Evolutionary conservation across 2,113 vertebrate genomes (phyloP).

Genomic region (Myotis brandtii): DNA sequence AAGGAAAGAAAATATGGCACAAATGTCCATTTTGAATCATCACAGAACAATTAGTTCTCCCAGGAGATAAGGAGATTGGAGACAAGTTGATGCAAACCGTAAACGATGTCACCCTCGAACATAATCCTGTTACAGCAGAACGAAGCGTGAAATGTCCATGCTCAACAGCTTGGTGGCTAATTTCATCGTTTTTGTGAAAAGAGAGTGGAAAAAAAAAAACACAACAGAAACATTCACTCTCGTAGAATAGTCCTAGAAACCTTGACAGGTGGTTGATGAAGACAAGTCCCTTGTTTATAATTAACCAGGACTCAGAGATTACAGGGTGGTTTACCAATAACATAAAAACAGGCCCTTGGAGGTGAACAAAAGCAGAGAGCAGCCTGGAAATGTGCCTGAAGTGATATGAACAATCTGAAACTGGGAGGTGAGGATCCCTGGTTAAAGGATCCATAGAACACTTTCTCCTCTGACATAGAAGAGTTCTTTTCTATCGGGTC

Average conservation of each 20-base stretch:
- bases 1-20: not conserved
- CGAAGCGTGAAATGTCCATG: not conserved
- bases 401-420: not conserved
- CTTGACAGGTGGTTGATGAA: constrained; percentile 55
- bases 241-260: constrained; percentile 48
- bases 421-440: not conserved
- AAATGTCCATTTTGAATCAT: constrained; percentile 68
- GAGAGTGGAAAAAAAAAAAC: not conserved
- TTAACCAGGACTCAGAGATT: constrained; percentile 60
- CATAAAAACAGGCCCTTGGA: not conserved
- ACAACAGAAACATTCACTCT: constrained; percentile 10
- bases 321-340: constrained; percentile 53
- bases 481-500: not conserved
- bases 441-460: not conserved
- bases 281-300: constrained; percentile 59
- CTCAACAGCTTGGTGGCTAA: constrained; percentile 65
- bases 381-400: not conserved
- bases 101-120: constrained; percentile 11
- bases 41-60: constrained; percentile 58
- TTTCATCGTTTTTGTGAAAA: constrained; percentile 63
- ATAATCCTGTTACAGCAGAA: constrained; percentile 18
- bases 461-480: not conserved
- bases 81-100: constrained; percentile 42
- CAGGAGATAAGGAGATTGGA: constrained; percentile 2
- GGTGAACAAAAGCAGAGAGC: not conserved